A percentile compares a stretch with the other conserved stretches of the same genome.
phyloP scores from a whole-genome alignment of 2,113 vertebrate species.

The human region DNA sequence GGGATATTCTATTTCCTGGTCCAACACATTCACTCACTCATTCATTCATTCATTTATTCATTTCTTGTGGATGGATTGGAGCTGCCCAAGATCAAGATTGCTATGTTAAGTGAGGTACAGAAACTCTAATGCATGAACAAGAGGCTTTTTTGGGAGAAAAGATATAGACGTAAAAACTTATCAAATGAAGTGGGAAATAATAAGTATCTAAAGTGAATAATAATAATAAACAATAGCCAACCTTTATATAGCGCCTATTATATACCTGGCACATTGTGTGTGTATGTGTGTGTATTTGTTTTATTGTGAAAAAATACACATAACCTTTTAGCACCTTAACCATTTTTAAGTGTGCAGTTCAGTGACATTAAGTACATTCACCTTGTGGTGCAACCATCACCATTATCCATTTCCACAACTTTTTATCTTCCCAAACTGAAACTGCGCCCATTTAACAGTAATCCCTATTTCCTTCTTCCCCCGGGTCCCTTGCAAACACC shows the following conservation, averaged over 20 bases:
- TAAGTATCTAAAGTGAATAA: not conserved
- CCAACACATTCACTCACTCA: not conserved
- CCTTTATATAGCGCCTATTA: not conserved
- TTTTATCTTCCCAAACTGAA: not conserved
- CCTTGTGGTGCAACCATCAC: not conserved
- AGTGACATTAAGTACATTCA: not conserved
- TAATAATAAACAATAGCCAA: not conserved
- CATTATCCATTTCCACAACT: not conserved
- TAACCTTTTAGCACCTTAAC: not conserved
- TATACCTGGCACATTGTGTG: not conserved
- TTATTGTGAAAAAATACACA: not conserved
- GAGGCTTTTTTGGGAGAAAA: not conserved
- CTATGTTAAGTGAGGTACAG: not conserved
- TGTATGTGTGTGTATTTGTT: not conserved
- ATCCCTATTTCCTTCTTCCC: not conserved
- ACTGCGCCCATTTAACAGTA: not conserved
- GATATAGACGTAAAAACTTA: not conserved
- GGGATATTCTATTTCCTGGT: not conserved
- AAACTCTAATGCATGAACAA: not conserved
- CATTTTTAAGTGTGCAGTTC: not conserved
- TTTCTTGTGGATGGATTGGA: not conserved
- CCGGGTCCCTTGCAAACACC: not conserved
- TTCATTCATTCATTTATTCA: not conserved
- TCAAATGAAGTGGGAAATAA: conserved; percentile 2
- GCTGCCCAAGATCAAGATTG: not conserved